A percentile compares a stretch with the other conserved stretches of the same genome.
These are phyloP conservation scores for Ictalurus punctatus DNA, from an alignment of 2,113 vertebrate species.

Conservation along the genomic window DNA sequence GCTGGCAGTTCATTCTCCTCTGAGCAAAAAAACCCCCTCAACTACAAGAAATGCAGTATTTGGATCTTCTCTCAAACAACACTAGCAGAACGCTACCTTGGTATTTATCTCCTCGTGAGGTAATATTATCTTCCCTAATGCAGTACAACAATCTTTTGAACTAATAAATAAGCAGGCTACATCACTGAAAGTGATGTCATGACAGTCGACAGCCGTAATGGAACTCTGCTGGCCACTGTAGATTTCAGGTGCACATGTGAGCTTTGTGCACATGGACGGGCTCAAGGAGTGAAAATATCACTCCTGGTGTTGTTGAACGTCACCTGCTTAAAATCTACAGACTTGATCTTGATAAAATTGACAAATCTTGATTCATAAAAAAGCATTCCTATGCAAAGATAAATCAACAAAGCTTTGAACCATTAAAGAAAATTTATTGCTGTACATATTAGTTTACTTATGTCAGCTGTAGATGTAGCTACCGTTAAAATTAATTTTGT, in stretches of 20 bases:
- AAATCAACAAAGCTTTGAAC: neutral
- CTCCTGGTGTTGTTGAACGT: neutral
- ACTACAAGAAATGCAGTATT: neutral
- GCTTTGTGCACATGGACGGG: neutral
- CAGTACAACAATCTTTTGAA: too few species aligned
- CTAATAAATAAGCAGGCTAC: too few species aligned
- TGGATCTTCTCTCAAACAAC: neutral
- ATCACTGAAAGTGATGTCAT: too few species aligned
- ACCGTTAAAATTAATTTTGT: too few species aligned
- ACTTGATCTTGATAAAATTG: neutral
- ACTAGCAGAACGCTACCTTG: neutral
- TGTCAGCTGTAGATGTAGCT: too few species aligned
- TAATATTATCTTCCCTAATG: neutral
- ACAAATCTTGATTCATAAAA: neutral
- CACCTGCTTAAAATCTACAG: too few species aligned
- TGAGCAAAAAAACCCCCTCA: neutral
- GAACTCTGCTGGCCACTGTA: too few species aligned
- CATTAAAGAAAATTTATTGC: neutral
- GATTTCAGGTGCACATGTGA: too few species aligned
- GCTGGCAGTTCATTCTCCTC: too few species aligned
- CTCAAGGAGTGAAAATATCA: neutral
- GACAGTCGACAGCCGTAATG: too few species aligned
- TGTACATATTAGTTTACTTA: neutral
- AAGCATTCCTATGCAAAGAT: too few species aligned
- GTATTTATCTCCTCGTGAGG: neutral